Evolutionary conservation across 2,888 invertebrate genomes (phyloP).

Genomic region (Syritta pipiens): DNA sequence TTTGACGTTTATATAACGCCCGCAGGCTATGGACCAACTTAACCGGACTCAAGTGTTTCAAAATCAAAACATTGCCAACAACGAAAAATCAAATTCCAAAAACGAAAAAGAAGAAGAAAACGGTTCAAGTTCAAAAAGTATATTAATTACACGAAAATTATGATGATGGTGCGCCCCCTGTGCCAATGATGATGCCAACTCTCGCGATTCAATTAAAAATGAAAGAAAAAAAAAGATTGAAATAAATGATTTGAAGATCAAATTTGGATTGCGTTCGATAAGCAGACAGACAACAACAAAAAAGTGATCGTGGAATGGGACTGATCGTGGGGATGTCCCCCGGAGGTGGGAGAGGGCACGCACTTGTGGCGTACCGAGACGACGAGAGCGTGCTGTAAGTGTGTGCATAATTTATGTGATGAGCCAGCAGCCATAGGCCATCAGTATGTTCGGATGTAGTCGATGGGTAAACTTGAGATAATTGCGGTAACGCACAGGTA

Average conservation of each 20-base stretch:
- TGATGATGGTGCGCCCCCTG: not conserved
- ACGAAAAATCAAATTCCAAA: not conserved
- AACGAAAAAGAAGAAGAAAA: not conserved
- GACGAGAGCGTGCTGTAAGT: too few species aligned
- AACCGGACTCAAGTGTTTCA: not conserved
- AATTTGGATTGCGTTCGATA: not conserved
- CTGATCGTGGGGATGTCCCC: too few species aligned
- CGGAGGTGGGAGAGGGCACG: too few species aligned
- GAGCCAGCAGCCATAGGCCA: not conserved
- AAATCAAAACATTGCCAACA: slow-evolving; percentile 9
- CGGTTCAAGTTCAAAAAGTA: slow-evolving; percentile 18
- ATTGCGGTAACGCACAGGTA: slow-evolving; percentile 3
- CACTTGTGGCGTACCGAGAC: too few species aligned
- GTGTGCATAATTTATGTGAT: not conserved
- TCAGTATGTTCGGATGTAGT: not conserved
- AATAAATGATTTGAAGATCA: not conserved
- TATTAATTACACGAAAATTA: slow-evolving; percentile 5
- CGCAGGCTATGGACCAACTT: not conserved
- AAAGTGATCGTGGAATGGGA: too few species aligned
- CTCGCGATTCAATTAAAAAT: slow-evolving; percentile 9
- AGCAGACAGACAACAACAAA: too few species aligned
- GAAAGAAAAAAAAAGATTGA: not conserved
- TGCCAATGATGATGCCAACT: not conserved
- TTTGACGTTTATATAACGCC: not conserved
- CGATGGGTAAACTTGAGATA: not conserved